A percentile compares a stretch with the other conserved stretches of the same genome.
Evolutionary conservation across 2,113 vertebrate species (phyloP).

Genomic region (Speoplatyrhinus poulsoni): DNA sequence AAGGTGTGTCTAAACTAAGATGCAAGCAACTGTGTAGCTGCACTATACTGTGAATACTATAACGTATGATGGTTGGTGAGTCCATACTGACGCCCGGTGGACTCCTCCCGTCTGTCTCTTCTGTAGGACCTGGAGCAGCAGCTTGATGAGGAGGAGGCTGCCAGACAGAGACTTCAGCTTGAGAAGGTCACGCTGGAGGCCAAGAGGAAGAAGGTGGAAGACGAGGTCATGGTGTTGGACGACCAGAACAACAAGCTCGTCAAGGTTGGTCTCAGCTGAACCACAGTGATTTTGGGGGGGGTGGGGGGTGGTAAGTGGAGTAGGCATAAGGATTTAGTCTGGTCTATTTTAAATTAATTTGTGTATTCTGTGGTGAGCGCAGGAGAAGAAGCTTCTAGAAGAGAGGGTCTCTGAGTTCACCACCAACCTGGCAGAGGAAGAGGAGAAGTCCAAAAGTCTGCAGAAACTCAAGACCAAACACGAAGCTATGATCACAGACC

Average conservation of each 20-base stretch:
- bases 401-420: conserved; percentile 94
- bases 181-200: conserved; percentile 94
- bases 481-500: conserved; percentile 96
- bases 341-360: not conserved
- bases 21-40: too few species aligned
- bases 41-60: too few species aligned
- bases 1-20: too few species aligned
- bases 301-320: not conserved
- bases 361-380: conserved; percentile 12
- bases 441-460: conserved; percentile 98
- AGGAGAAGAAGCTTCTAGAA: conserved; percentile 97
- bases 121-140: conserved; percentile 93
- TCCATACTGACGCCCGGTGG: too few species aligned
- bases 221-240: conserved; percentile 90
- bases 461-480: conserved; percentile 98
- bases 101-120: not conserved
- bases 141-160: conserved; percentile 93
- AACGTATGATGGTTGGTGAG: too few species aligned
- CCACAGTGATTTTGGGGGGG: not conserved
- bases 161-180: conserved; percentile 94
- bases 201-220: conserved; percentile 94
- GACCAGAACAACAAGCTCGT: conserved; percentile 91
- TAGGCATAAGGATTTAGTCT: not conserved
- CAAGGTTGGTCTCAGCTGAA: conserved; percentile 79
- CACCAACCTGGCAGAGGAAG: conserved; percentile 93